phyloP scores from a whole-genome alignment of 2,888 invertebrate genomes.

The Piscicola geometra region DNA sequence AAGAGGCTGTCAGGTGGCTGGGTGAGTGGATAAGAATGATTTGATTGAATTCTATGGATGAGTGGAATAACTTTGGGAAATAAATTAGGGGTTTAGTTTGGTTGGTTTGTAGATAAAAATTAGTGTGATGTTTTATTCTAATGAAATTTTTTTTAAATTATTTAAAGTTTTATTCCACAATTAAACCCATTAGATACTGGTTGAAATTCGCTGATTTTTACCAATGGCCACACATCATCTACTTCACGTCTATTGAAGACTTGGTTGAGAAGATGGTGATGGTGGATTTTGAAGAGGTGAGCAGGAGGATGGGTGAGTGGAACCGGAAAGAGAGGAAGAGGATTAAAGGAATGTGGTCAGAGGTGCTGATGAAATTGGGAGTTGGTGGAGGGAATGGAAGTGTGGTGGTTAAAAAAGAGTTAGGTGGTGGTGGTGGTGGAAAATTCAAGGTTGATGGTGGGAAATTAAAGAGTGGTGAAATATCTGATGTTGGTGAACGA shows the following conservation, averaged over 20 bases:
- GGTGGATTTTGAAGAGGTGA: slow-evolving; percentile 42
- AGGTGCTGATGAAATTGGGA: slow-evolving; percentile 36
- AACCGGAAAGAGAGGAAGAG: slow-evolving; percentile 36
- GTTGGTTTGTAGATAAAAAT: too few species aligned
- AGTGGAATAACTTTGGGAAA: too few species aligned
- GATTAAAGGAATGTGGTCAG: slow-evolving; percentile 42
- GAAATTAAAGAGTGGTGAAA: background rate
- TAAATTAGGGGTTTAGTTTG: too few species aligned
- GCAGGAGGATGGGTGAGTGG: slow-evolving; percentile 41
- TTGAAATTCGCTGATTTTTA: slow-evolving; percentile 43
- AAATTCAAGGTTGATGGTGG: background rate
- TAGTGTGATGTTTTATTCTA: too few species aligned
- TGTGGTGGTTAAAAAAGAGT: background rate
- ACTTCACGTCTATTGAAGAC: slow-evolving; percentile 42
- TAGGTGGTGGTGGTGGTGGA: slow-evolving; percentile 6
- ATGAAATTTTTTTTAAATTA: too few species aligned
- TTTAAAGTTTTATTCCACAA: too few species aligned
- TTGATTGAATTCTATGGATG: too few species aligned
- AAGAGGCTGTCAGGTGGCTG: slow-evolving; percentile 38
- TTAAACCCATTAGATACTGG: slow-evolving; percentile 43
- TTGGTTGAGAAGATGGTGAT: slow-evolving; percentile 41
- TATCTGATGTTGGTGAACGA: background rate
- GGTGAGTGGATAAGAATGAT: background rate
- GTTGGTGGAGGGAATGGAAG: background rate
- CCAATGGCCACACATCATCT: slow-evolving; percentile 44